phyloP scores from a whole-genome alignment of 1,140 invertebrate genomes.

The Zaprionus gabonicus region DNA sequence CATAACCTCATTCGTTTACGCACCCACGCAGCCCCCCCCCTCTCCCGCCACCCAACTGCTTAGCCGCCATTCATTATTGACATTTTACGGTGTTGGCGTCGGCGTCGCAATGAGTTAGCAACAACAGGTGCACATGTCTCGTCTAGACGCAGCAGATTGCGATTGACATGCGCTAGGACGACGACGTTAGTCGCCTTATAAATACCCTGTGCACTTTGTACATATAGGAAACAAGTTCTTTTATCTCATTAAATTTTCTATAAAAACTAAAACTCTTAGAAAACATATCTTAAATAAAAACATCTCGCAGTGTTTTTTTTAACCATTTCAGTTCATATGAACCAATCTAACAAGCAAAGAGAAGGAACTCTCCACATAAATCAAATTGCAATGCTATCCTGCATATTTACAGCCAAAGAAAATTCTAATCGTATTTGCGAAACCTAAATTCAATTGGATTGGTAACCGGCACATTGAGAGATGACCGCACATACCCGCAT shows the following conservation, averaged over 20 bases:
- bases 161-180: background rate
- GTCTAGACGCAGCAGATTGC: background rate
- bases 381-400: too few relatives aligned
- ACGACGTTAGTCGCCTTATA: background rate
- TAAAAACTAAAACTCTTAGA: too few relatives aligned
- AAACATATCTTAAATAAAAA: too few relatives aligned
- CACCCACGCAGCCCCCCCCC: background rate
- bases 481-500: background rate
- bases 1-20: conserved; percentile 47
- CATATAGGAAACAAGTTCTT: background rate
- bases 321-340: too few relatives aligned
- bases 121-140: conserved; percentile 37
- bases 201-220: background rate
- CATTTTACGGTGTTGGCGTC: conserved; percentile 16
- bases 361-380: too few relatives aligned
- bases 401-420: background rate
- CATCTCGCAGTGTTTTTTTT: too few relatives aligned
- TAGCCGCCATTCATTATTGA: conserved; percentile 37
- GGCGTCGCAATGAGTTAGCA: conserved; percentile 14
- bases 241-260: too few relatives aligned
- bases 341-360: too few relatives aligned
- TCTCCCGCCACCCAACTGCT: background rate
- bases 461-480: background rate
- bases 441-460: background rate
- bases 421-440: background rate